A percentile compares a stretch with the other conserved stretches of the same genome.
Evolutionary conservation across 2,888 invertebrate genomes (phyloP).

Genomic region (Lymantria dispar): DNA sequence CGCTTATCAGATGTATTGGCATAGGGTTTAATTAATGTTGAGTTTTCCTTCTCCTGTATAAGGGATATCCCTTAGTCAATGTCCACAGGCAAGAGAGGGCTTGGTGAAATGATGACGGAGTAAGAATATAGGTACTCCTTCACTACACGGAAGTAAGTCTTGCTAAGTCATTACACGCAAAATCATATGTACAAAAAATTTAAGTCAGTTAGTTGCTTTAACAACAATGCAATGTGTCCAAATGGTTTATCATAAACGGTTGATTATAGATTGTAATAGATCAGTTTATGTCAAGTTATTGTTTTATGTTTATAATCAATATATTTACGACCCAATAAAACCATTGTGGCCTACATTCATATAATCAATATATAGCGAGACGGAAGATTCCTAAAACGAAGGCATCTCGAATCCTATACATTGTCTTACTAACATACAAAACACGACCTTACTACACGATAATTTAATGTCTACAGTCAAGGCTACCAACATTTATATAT

Average conservation of each 20-base stretch:
- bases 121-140: no score
- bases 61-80: no score
- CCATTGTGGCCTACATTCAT: conserved; percentile 62
- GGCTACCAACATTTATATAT: background rate
- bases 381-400: background rate
- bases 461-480: background rate
- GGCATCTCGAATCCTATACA: background rate
- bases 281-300: conserved; percentile 36
- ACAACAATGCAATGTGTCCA: background rate
- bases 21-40: no score
- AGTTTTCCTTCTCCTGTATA: no score
- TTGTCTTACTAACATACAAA: background rate
- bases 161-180: no score
- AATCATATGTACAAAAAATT: no score
- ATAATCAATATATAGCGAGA: conserved; percentile 52
- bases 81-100: no score
- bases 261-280: conserved; percentile 24
- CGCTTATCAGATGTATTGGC: no score
- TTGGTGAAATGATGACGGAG: no score
- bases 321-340: conserved; percentile 58
- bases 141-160: no score
- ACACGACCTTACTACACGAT: conserved; percentile 16
- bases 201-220: background rate
- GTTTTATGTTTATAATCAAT: conserved; percentile 47
- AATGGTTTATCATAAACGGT: conserved; percentile 19